phyloP scores from a whole-genome alignment of 2,113 vertebrate species.

The Pelecanoides urinatrix region DNA sequence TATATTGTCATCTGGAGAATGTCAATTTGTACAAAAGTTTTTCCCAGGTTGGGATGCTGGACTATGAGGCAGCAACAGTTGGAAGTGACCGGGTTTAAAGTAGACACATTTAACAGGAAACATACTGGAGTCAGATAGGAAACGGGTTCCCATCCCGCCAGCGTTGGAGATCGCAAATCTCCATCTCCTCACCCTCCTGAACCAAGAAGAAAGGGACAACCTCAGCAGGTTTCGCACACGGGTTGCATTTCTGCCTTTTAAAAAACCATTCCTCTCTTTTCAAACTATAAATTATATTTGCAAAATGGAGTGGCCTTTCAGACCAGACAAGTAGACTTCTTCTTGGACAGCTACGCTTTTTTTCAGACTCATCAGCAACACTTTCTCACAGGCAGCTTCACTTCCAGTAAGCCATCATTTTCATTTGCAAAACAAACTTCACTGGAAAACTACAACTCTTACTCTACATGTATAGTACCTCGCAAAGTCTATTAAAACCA shows the following conservation, averaged over 20 bases:
- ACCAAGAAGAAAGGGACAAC: not conserved
- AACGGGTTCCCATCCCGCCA: not conserved
- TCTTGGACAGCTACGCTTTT: not conserved
- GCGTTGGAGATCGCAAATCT: not conserved
- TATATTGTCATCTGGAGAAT: constrained; percentile 31
- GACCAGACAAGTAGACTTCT: not conserved
- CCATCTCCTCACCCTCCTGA: not conserved
- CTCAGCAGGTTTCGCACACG: not conserved
- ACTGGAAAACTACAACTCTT: not conserved
- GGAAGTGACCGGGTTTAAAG: not conserved
- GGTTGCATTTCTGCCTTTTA: not conserved
- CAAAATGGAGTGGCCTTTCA: not conserved
- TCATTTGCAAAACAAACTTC: constrained; percentile 11
- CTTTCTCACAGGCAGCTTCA: not conserved
- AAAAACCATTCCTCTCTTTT: not conserved
- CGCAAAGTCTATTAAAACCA: not conserved
- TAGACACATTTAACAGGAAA: not conserved
- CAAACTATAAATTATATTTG: not conserved
- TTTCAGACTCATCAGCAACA: not conserved
- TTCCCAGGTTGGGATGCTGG: constrained; percentile 8
- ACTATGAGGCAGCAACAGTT: not conserved
- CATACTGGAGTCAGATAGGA: not conserved
- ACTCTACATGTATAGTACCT: not conserved
- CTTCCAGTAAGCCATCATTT: not conserved
- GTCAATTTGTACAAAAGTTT: not conserved